Conservation (phyloP, 2,888 invertebrate genomes). For the Cheilosia soror region DNA sequence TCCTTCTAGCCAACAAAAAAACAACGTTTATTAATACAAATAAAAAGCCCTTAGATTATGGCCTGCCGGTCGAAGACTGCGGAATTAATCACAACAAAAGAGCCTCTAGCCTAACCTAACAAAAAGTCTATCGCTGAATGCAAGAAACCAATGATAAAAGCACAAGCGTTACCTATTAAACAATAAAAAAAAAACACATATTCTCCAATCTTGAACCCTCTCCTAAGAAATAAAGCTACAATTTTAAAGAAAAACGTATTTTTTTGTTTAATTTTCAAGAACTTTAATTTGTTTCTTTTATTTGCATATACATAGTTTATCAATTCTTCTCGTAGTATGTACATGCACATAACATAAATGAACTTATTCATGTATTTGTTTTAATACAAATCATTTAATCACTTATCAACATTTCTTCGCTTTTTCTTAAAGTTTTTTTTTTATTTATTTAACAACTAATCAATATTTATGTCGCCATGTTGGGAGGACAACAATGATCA, state of each 20-base stretch:
- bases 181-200: too few species aligned
- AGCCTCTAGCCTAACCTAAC: too few species aligned
- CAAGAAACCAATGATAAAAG: too few species aligned
- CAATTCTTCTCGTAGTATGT: constrained; percentile 69
- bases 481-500: constrained; percentile 41
- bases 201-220: neutral
- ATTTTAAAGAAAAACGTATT: neutral
- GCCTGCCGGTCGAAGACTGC: too few species aligned
- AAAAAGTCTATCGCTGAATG: too few species aligned
- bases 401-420: constrained; percentile 37
- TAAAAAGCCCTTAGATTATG: too few species aligned
- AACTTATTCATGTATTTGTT: constrained; percentile 50
- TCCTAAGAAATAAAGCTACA: neutral
- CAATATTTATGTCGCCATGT: constrained; percentile 49
- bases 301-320: constrained; percentile 59
- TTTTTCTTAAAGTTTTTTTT: constrained; percentile 22
- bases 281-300: constrained; percentile 63
- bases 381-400: constrained; percentile 68
- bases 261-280: constrained; percentile 60
- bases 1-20: too few species aligned
- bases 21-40: too few species aligned
- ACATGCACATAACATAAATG: constrained; percentile 69
- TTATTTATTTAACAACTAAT: constrained; percentile 60
- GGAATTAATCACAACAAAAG: too few species aligned
- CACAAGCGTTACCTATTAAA: too few species aligned